These are phyloP conservation scores for Poeciliopsis retropinna DNA, from an alignment of 2,113 vertebrate species.

Conservation along the genomic window DNA sequence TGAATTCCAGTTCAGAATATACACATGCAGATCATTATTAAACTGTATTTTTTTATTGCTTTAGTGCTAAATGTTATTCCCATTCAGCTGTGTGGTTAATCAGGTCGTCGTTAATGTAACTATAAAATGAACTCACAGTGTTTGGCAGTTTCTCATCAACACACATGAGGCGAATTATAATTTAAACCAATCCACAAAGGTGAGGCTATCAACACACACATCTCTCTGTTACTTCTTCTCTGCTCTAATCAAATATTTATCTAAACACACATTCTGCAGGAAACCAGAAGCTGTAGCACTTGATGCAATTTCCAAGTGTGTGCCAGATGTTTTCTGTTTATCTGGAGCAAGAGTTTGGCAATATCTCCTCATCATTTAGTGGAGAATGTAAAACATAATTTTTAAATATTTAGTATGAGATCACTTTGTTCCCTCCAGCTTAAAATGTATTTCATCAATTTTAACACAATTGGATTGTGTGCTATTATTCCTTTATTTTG, in stretches of 20 bases:
- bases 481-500: too few species aligned
- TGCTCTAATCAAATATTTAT: constrained; percentile 53
- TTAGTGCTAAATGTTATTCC: not conserved
- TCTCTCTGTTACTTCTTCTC: constrained; percentile 1
- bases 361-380: constrained; percentile 22
- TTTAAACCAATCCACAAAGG: constrained; percentile 13
- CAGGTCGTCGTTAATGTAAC: not conserved
- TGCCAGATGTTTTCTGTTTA: constrained; percentile 47
- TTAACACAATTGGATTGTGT: not conserved
- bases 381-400: constrained; percentile 5
- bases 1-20: not conserved
- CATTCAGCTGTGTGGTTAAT: not conserved
- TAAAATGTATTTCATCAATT: not conserved
- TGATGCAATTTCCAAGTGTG: constrained; percentile 43
- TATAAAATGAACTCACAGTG: too few species aligned
- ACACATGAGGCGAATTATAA: constrained; percentile 19
- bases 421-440: too few species aligned
- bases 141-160: not conserved
- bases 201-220: constrained; percentile 1
- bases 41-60: not conserved
- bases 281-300: constrained; percentile 26
- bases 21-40: not conserved
- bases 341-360: constrained; percentile 30
- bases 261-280: constrained; percentile 18
- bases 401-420: not conserved